Conservation (phyloP, 2,888 invertebrate genomes). For the Pterobdella sp. region DNA sequence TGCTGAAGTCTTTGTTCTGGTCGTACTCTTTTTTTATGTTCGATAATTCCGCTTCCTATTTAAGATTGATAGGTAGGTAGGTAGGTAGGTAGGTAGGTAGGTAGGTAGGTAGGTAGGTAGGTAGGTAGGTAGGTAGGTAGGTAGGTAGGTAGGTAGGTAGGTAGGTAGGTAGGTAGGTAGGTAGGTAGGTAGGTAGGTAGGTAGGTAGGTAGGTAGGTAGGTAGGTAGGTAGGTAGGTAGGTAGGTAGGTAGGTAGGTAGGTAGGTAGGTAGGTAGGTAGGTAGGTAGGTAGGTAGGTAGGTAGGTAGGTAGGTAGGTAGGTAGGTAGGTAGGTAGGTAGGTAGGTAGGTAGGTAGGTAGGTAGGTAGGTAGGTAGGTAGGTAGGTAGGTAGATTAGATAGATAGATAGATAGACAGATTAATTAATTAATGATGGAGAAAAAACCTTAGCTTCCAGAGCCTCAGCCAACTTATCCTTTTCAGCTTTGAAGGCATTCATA, state of each 20-base stretch:
- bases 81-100: background rate
- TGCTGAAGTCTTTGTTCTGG: background rate
- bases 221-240: background rate
- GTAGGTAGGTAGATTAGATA: background rate
- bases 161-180: background rate
- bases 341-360: background rate
- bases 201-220: background rate
- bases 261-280: background rate
- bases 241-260: background rate
- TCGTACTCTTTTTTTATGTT: slow-evolving; percentile 20
- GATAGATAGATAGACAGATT: background rate
- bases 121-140: background rate
- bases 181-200: background rate
- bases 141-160: background rate
- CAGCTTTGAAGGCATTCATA: background rate
- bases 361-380: background rate
- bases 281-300: background rate
- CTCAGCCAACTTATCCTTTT: background rate
- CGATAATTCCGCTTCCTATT: slow-evolving; percentile 8
- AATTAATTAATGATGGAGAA: background rate
- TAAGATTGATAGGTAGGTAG: background rate
- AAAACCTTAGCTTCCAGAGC: background rate
- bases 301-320: background rate
- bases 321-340: background rate
- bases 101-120: background rate